Percentiles rank a stretch among this genome's conserved stretches.
Evolutionary conservation across 1,140 invertebrate species (phyloP).

Genomic region (Drosophila rufa): DNA sequence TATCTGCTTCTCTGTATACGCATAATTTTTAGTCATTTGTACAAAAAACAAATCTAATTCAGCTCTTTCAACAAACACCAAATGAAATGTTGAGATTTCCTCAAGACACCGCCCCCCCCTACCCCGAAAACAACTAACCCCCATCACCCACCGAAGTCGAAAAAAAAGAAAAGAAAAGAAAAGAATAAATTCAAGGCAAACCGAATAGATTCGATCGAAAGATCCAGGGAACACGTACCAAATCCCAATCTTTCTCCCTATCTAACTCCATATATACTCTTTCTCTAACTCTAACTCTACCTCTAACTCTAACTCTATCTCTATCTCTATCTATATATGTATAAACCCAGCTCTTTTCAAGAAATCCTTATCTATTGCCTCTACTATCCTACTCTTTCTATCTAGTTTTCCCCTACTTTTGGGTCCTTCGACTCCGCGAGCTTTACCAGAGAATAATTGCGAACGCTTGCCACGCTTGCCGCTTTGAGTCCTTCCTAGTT

Average conservation of each 20-base stretch:
- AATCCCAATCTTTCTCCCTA: slow-evolving; percentile 12
- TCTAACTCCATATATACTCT: slow-evolving; percentile 5
- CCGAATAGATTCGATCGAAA: slow-evolving; percentile 31
- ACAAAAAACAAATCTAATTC: slow-evolving; percentile 82
- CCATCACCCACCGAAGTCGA: slow-evolving; percentile 17
- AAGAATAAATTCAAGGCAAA: slow-evolving; percentile 12
- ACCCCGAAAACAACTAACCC: slow-evolving; percentile 43
- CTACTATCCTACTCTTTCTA: slow-evolving; percentile 21
- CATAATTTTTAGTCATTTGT: slow-evolving; percentile 53
- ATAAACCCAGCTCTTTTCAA: slow-evolving; percentile 16
- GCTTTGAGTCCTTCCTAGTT: slow-evolving; percentile 32
- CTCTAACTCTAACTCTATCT: slow-evolving; percentile 7
- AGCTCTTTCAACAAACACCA: slow-evolving; percentile 85
- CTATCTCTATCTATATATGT: slow-evolving; percentile 25
- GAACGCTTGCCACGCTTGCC: slow-evolving; percentile 42
- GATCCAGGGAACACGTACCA: slow-evolving; percentile 22
- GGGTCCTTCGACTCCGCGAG: slow-evolving; percentile 18
- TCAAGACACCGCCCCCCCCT: slow-evolving; percentile 64
- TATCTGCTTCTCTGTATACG: slow-evolving; percentile 32
- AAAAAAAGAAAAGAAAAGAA: slow-evolving; percentile 17
- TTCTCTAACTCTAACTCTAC: not conserved
- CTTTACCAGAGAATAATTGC: slow-evolving; percentile 16
- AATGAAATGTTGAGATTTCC: slow-evolving; percentile 81
- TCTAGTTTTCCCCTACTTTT: slow-evolving; percentile 14
- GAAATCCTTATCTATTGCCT: slow-evolving; percentile 19